Percentiles rank a stretch among this genome's conserved stretches.
These are phyloP conservation scores for Tenthredo livida DNA, from an alignment of 2,888 invertebrate species.

Conservation along the genomic window DNA sequence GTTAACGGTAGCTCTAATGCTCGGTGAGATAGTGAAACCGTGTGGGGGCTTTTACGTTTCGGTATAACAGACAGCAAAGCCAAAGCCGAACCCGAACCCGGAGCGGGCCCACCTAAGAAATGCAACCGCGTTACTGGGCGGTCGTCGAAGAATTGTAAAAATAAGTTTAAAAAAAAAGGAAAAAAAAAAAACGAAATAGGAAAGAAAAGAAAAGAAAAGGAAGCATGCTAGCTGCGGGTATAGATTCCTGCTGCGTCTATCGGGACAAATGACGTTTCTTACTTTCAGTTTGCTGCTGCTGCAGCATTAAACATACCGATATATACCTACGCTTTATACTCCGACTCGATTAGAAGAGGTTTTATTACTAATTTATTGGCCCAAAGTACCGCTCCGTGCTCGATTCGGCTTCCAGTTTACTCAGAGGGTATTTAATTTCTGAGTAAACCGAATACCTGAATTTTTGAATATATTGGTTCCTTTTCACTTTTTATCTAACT, in stretches of 20 bases:
- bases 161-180: background rate
- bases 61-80: background rate
- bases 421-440: background rate
- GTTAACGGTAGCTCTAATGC: slow-evolving; percentile 61
- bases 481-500: slow-evolving; percentile 75
- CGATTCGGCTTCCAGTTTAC: background rate
- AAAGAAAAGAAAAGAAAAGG: background rate
- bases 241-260: background rate
- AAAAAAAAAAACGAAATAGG: background rate
- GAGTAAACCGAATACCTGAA: background rate
- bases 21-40: slow-evolving; percentile 58
- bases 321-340: background rate
- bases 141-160: background rate
- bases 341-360: background rate
- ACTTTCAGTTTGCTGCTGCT: background rate
- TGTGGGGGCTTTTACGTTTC: slow-evolving; percentile 15
- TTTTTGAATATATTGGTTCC: background rate
- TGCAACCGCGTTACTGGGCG: slow-evolving; percentile 40
- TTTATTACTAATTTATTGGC: slow-evolving; percentile 11
- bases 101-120: slow-evolving; percentile 42
- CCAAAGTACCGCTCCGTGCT: background rate
- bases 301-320: background rate
- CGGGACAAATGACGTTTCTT: slow-evolving; percentile 6
- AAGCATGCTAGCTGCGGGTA: background rate
- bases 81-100: too few species aligned